Conservation (phyloP, 2,113 vertebrate genomes). For the Ancistrus triradiatus region DNA sequence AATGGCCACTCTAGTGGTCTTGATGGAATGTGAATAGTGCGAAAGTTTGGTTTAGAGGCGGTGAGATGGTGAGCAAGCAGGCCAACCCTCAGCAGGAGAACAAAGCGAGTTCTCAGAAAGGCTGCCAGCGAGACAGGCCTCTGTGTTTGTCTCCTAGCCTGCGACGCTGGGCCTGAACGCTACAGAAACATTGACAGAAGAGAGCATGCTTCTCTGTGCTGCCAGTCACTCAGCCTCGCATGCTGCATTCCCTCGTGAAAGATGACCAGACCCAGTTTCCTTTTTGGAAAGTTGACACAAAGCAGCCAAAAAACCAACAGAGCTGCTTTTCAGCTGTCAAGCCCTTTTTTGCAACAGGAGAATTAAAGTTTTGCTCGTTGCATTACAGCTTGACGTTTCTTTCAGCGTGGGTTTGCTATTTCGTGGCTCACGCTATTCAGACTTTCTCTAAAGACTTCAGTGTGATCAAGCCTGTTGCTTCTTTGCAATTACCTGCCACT, state of each 20-base stretch:
- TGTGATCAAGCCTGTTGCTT: background rate
- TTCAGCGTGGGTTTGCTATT: slow-evolving; percentile 11
- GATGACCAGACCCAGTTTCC: slow-evolving; percentile 44
- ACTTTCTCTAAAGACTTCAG: background rate
- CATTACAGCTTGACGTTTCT: slow-evolving; percentile 22
- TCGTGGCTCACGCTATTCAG: slow-evolving; percentile 14
- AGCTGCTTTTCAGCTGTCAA: slow-evolving; percentile 41
- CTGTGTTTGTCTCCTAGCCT: slow-evolving; percentile 41
- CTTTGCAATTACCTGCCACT: no score
- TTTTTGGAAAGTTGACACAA: slow-evolving; percentile 40
- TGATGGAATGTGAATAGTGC: slow-evolving; percentile 28
- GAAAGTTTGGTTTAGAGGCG: background rate
- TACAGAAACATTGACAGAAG: slow-evolving; percentile 57
- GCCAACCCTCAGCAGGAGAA: slow-evolving; percentile 25
- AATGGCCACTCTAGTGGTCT: slow-evolving; percentile 11
- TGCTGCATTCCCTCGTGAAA: slow-evolving; percentile 45
- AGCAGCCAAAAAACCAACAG: slow-evolving; percentile 39
- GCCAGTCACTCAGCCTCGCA: slow-evolving; percentile 42
- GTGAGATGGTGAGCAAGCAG: slow-evolving; percentile 7
- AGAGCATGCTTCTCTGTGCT: slow-evolving; percentile 45
- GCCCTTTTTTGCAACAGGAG: slow-evolving; percentile 22
- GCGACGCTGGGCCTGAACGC: slow-evolving; percentile 41
- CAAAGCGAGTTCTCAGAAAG: slow-evolving; percentile 40
- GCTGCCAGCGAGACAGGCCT: slow-evolving; percentile 50
- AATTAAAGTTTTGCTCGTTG: slow-evolving; percentile 21